These are phyloP conservation scores for Latrodectus hesperus DNA, from an alignment of 2,888 invertebrate species.

Conservation along the genomic window DNA sequence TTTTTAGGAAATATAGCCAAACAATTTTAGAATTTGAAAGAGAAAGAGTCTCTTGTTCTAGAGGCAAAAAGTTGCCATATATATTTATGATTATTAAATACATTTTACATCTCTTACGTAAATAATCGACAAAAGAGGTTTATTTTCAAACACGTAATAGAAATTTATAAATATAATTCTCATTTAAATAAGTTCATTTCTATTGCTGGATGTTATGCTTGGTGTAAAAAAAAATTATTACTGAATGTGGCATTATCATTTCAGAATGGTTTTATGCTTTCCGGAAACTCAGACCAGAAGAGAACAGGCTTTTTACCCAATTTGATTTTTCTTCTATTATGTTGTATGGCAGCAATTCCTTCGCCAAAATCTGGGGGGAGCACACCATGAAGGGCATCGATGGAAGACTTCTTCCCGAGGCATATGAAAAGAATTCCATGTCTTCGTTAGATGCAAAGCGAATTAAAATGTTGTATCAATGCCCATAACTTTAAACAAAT, in stretches of 20 bases:
- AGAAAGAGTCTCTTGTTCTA: no score
- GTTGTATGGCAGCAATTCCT: conserved; percentile 76
- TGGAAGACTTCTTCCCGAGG: conserved; percentile 8
- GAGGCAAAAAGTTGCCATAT: no score
- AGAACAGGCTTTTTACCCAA: conserved; percentile 31
- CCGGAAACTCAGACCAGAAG: neutral
- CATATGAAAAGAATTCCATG: conserved; percentile 3
- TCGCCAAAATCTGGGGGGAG: conserved; percentile 73
- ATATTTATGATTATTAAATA: no score
- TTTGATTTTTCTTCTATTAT: conserved; percentile 76
- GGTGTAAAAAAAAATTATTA: no score
- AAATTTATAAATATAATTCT: no score
- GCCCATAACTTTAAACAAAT: neutral
- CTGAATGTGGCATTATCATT: neutral
- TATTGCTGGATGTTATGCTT: no score
- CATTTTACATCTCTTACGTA: no score
- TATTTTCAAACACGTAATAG: no score
- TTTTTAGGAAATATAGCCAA: no score
- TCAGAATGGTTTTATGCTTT: conserved; percentile 37
- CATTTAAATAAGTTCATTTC: no score
- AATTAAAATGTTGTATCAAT: conserved; percentile 31
- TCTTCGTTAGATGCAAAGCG: neutral
- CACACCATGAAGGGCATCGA: conserved; percentile 12
- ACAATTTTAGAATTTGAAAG: no score
- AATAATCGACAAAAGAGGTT: no score